These are phyloP conservation scores for Penelope pileata DNA, from an alignment of 2,113 vertebrate species.

Conservation along the genomic window DNA sequence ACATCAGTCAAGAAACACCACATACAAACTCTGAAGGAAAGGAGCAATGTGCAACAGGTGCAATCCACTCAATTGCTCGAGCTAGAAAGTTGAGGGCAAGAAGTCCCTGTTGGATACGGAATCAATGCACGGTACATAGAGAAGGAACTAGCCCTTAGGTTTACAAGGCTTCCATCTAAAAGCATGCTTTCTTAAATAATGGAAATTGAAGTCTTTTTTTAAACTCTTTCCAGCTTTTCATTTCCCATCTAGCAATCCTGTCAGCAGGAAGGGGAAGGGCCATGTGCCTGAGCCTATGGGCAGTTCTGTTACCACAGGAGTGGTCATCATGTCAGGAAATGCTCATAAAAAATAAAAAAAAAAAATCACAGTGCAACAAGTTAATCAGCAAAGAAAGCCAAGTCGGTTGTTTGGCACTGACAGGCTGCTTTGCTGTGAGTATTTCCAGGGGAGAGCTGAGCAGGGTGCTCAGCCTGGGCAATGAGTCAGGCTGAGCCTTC, in stretches of 20 bases:
- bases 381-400: constrained; percentile 40
- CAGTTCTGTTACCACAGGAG: neutral
- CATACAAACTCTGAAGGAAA: neutral
- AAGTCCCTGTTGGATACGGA: neutral
- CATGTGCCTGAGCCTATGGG: neutral
- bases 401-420: neutral
- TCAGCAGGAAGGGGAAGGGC: neutral
- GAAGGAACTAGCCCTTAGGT: neutral
- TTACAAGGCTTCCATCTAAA: neutral
- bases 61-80: neutral
- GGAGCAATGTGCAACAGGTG: too few species aligned
- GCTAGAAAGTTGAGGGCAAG: neutral
- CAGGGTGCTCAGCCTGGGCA: neutral
- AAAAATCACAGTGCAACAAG: neutral
- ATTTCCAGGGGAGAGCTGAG: neutral
- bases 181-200: neutral
- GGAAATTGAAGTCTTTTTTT: too few species aligned
- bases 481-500: neutral
- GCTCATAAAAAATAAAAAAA: too few species aligned
- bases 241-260: neutral
- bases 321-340: neutral
- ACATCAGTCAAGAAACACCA: neutral
- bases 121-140: fast-evolving
- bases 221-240: too few species aligned
- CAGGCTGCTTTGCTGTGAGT: neutral